Evolutionary conservation across 2,113 vertebrate species (phyloP), one percentile per base, ranked within the genome.

Genomic region (Aptenodytes patagonicus): DNA sequence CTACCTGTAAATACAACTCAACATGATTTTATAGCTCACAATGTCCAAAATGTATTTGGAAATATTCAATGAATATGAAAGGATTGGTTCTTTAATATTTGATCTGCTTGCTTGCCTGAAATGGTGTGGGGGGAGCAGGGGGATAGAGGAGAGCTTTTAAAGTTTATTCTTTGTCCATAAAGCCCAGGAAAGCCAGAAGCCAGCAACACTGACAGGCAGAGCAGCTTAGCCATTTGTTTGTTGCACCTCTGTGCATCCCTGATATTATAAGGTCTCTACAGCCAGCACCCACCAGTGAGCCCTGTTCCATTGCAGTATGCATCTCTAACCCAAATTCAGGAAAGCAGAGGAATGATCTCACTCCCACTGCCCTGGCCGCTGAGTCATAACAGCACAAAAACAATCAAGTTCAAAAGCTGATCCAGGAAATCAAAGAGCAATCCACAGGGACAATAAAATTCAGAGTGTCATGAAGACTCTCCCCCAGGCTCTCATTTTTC

Each of bases 71-170:
- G 5, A 44, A 47, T 28, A 16, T 10, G 19, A 40, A 75, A 89
- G 11, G 9, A 22, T 16, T 38, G 5, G 15, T 38, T 78, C 32
- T 25, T 77, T 44, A 94, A 9, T 49, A 70, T 70, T 71, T 42
- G 4, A 83, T 76, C 73, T 25, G 10, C 52, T 75, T 87, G 10
- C 13, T 32, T 91, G 38, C 17, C 17, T 58, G 44, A 69, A 57
- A 52, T 0, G 4, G 7, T 2, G 4, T 7, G 1, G 4, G 7
- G 9, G 21, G 10, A 57, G 20, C 28, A 58, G 6, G 4, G 10
- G 11, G 20, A 26, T 2, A 51, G 11, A 24, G 5, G 4, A 78
- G 6, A 40, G 11, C 10, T 82, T 68, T 72, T 36, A 8, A 24
- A 44, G 46, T 28, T 91, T 44, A 17, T 34, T 52, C 9, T n/a